Evolutionary conservation across 2,888 invertebrate genomes (phyloP).

Genomic region (Syrista parreyssii): DNA sequence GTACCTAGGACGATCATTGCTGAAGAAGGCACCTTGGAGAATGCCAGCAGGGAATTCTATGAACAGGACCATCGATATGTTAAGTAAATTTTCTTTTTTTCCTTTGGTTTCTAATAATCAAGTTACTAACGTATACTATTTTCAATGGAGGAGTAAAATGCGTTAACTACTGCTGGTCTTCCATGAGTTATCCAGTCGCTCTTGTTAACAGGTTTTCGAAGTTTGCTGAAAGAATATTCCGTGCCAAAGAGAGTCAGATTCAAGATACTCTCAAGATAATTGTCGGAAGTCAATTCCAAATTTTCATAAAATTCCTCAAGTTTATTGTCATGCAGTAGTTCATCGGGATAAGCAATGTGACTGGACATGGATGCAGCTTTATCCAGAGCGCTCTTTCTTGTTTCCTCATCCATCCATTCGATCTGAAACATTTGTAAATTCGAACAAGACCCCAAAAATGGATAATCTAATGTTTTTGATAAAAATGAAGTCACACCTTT

Average conservation of each 20-base stretch:
- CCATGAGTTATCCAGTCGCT: conserved; percentile 69
- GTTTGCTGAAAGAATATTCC: conserved; percentile 67
- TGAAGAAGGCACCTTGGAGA: conserved; percentile 92
- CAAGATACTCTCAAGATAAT: conserved; percentile 67
- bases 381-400: conserved; percentile 79
- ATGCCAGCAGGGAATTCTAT: conserved; percentile 95
- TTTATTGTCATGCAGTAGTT: conserved; percentile 84
- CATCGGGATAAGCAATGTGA: conserved; percentile 93
- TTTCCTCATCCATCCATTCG: conserved; percentile 93
- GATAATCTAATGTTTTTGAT: neutral
- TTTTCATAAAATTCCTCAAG: conserved; percentile 81
- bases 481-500: conserved; percentile 58
- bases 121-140: conserved; percentile 70
- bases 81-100: conserved; percentile 2
- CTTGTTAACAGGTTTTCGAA: conserved; percentile 68
- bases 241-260: conserved; percentile 68
- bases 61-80: conserved; percentile 17
- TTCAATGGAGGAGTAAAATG: conserved; percentile 69
- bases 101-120: neutral
- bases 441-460: neutral
- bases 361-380: conserved; percentile 87
- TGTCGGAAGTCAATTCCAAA: conserved; percentile 63
- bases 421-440: conserved; percentile 58
- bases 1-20: conserved; percentile 86
- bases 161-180: conserved; percentile 68